Evolutionary conservation across 2,888 invertebrate species (phyloP).

Genomic region (Eilema griseolum): DNA sequence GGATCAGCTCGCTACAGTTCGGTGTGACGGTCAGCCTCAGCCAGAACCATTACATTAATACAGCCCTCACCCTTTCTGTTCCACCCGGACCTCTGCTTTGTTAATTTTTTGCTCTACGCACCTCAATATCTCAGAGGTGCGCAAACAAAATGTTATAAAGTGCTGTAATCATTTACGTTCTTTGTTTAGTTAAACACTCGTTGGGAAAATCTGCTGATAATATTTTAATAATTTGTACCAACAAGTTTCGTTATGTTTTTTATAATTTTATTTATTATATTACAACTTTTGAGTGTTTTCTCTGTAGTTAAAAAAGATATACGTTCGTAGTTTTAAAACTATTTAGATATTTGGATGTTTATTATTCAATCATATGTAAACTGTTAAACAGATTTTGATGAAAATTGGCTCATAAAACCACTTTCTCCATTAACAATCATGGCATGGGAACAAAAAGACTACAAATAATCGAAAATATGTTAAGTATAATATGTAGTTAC

Average conservation of each 20-base stretch:
- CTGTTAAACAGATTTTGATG: too few relatives aligned
- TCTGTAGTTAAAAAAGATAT: too few relatives aligned
- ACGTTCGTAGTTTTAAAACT: too few relatives aligned
- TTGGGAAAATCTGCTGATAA: not conserved
- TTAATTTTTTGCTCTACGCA: slow-evolving; percentile 55
- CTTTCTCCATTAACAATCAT: too few relatives aligned
- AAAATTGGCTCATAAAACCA: too few relatives aligned
- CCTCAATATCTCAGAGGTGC: slow-evolving; percentile 42
- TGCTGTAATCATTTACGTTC: slow-evolving; percentile 31
- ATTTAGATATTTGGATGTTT: too few relatives aligned
- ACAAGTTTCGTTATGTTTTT: not conserved
- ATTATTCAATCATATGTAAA: too few relatives aligned
- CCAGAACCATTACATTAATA: slow-evolving; percentile 52
- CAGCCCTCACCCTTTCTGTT: slow-evolving; percentile 43
- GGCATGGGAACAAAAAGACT: too few relatives aligned
- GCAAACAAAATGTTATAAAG: slow-evolving; percentile 40
- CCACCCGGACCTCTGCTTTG: slow-evolving; percentile 55
- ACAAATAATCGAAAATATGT: too few relatives aligned
- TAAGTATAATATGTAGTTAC: too few relatives aligned
- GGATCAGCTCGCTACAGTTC: slow-evolving; percentile 2
- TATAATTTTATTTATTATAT: not conserved
- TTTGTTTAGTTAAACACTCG: not conserved
- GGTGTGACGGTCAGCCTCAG: slow-evolving; percentile 44
- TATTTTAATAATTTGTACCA: not conserved
- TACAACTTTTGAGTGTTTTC: too few relatives aligned